These are phyloP conservation scores for Clarias laeviceps DNA, from an alignment of 2,797 vertebrate species.

Conservation along the genomic window DNA sequence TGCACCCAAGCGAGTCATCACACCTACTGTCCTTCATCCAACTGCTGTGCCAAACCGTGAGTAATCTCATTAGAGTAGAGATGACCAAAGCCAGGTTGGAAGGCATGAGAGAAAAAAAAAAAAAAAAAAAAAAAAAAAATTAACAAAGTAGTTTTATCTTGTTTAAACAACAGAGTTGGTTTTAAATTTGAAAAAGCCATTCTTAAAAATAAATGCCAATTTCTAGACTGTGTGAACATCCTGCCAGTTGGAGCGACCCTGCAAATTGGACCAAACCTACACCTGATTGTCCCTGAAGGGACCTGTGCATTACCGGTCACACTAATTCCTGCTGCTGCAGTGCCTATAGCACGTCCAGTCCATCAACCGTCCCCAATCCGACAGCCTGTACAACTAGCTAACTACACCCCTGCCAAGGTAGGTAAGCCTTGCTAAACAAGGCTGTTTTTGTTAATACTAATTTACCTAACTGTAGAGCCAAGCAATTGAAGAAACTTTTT, in stretches of 20 bases:
- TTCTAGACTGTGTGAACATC: slow-evolving; percentile 67
- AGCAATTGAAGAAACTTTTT: background rate
- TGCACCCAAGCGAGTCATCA: slow-evolving; percentile 60
- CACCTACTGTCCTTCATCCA: slow-evolving; percentile 39
- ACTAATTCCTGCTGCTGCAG: slow-evolving; percentile 54
- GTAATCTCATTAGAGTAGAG: slow-evolving; percentile 34
- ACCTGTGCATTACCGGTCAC: slow-evolving; percentile 66
- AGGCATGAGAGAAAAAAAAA: too few relatives aligned
- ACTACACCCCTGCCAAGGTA: slow-evolving; percentile 69
- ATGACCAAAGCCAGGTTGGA: background rate
- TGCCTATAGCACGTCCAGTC: slow-evolving; percentile 40
- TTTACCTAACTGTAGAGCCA: background rate
- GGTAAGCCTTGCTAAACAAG: background rate
- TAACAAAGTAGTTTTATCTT: too few relatives aligned
- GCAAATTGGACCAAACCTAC: slow-evolving; percentile 70
- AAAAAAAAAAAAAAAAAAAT: too few relatives aligned
- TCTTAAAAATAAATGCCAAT: background rate
- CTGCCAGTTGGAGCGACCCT: slow-evolving; percentile 69
- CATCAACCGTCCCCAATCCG: slow-evolving; percentile 15
- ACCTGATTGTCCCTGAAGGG: slow-evolving; percentile 75
- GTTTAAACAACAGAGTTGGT: background rate
- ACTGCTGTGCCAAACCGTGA: slow-evolving; percentile 65
- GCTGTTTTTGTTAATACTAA: background rate
- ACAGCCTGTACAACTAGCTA: slow-evolving; percentile 50
- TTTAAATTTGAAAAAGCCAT: background rate